Evolutionary conservation across 2,888 invertebrate species (phyloP), one percentile per base, ranked within the genome.

Genomic region (Drosophila rellima): DNA sequence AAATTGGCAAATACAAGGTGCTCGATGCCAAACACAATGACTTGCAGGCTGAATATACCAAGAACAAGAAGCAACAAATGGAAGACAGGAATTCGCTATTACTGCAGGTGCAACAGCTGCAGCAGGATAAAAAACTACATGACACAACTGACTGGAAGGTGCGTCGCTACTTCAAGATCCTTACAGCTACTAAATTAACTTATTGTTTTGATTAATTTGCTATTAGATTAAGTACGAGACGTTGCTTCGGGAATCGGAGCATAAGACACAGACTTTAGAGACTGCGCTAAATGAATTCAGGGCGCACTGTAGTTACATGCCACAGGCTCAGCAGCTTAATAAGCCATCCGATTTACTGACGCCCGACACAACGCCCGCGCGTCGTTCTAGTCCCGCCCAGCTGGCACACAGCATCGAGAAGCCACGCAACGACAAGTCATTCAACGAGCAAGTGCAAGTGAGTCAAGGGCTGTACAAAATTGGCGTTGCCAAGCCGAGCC

Each of bases 1-100:
- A 94, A 55, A 93, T 94, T 70, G 94, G 94, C 74, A 93, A 94
- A 70, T 94, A 93, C 76, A 94, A 94, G 85, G 79, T 94, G 6
- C 90, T 93, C 45, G 91, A 94, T 91, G 93, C 93, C 29, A 93
- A 94, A 62, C 92, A 94, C 79, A 93, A 93, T 60, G 94, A 94
- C 71, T 91, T 94, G 62, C 93, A 93, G 73, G 92, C 93, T 44
- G 93, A 94, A 65, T 93, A 92, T 72, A 91, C 92, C 17, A 93
- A 93, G 76, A 90, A 90, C 5, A 93, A 94, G 78, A 92, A 93
- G 64, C 90, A 92, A 50, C 93, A 94, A 68, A 80, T 93, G 17
- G 93, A 93, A 52, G 93, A 93, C 71, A 93, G 93, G 11, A 93
- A 93, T 76, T 92, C 91, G 83, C 74, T 94, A 3, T 93, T 93